Evolutionary conservation across 2,113 vertebrate genomes (phyloP).

Genomic region (Laticauda laticaudata): DNA sequence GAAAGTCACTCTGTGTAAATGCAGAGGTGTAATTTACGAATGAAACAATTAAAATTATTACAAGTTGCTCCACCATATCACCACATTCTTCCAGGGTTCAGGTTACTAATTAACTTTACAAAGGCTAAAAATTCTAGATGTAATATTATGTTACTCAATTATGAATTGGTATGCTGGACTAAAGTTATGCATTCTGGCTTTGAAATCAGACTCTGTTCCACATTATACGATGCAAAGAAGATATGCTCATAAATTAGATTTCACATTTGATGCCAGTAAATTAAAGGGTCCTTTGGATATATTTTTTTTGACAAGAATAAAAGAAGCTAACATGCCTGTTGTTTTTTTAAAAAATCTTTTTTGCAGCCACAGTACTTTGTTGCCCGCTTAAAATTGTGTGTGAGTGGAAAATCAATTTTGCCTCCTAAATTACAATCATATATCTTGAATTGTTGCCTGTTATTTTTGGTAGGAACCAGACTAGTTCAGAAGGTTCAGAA

Average conservation of each 20-base stretch:
- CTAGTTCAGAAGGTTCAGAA: not conserved
- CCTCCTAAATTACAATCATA: not conserved
- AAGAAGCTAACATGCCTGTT: not conserved
- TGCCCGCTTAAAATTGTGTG: not conserved
- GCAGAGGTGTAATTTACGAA: accelerated
- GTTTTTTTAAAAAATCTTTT: not conserved
- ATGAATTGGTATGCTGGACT: constrained; percentile 21
- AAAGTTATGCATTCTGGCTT: not conserved
- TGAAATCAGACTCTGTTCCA: not conserved
- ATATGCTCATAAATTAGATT: not conserved
- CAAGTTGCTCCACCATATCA: not conserved
- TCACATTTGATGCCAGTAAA: not conserved
- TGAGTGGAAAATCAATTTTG: not conserved
- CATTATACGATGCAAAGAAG: not conserved
- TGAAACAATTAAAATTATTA: not conserved
- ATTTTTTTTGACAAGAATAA: not conserved
- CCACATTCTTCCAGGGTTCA: constrained; percentile 1
- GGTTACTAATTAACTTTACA: constrained; percentile 47
- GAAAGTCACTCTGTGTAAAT: not conserved
- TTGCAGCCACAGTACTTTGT: no score
- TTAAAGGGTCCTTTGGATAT: not conserved
- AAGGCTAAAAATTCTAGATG: constrained; percentile 8
- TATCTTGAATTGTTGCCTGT: not conserved
- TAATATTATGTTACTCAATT: constrained; percentile 27
- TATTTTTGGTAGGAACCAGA: not conserved